These are phyloP conservation scores for Urocolius indicus DNA, from an alignment of 2,113 vertebrate genomes.

Conservation along the genomic window DNA sequence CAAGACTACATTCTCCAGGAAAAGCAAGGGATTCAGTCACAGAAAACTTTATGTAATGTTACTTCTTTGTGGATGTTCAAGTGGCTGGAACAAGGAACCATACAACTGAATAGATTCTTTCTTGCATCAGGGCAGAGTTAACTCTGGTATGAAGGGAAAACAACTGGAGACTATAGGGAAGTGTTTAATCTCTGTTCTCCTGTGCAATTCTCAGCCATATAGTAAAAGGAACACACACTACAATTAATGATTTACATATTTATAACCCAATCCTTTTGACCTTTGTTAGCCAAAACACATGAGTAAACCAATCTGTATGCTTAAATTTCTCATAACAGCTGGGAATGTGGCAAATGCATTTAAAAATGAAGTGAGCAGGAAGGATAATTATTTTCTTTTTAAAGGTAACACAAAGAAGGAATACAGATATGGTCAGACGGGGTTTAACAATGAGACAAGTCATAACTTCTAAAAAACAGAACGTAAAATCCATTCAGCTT, in stretches of 20 bases:
- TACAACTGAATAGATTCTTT: not conserved
- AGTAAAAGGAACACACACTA: slow-evolving; percentile 11
- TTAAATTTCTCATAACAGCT: slow-evolving; percentile 36
- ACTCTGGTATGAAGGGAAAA: not conserved
- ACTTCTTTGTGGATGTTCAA: not conserved
- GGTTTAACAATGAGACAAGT: not conserved
- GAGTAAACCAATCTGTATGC: slow-evolving; percentile 21
- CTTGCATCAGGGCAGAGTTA: not conserved
- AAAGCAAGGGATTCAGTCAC: not conserved
- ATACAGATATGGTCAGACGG: not conserved
- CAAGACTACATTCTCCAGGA: not conserved
- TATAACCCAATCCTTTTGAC: slow-evolving; percentile 54
- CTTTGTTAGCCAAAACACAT: slow-evolving; percentile 64
- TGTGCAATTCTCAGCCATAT: slow-evolving; percentile 2
- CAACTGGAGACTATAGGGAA: not conserved
- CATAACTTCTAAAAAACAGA: not conserved
- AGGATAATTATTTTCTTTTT: not conserved
- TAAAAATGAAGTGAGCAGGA: not conserved
- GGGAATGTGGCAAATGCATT: not conserved
- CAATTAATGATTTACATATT: slow-evolving; percentile 66
- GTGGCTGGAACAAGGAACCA: not conserved
- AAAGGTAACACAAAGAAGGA: not conserved
- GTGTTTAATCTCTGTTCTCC: slow-evolving; percentile 17
- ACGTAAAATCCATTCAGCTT: not conserved
- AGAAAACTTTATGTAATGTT: not conserved